These are phyloP conservation scores for Drosophila kanekoi DNA, from an alignment of 2,888 invertebrate genomes.

Conservation along the genomic window DNA sequence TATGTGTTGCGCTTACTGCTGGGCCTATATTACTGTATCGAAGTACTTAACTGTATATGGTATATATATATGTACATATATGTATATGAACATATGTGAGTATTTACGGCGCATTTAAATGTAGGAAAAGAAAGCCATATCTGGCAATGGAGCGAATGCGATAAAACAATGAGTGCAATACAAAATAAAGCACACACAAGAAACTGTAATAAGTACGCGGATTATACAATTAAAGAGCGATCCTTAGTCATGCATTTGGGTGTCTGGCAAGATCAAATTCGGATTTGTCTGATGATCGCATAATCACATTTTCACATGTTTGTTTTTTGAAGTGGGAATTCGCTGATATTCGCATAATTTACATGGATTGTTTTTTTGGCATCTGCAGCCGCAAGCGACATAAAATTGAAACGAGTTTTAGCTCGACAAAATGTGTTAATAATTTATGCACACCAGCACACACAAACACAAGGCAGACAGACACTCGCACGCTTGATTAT, in stretches of 20 bases:
- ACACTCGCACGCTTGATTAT: conserved; percentile 48
- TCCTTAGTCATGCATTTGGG: conserved; percentile 56
- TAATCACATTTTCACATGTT: conserved; percentile 22
- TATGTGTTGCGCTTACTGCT: background rate
- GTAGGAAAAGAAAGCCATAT: conserved; percentile 41
- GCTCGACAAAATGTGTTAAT: conserved; percentile 47
- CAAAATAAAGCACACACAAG: conserved; percentile 1
- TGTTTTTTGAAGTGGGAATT: conserved; percentile 25
- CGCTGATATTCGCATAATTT: conserved; percentile 35
- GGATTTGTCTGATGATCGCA: conserved; percentile 29
- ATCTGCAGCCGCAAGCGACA: conserved; percentile 5
- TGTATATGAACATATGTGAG: background rate
- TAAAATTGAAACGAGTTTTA: conserved; percentile 44
- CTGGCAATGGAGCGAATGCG: conserved; percentile 17
- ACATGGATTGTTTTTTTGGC: conserved; percentile 22
- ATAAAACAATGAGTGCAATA: conserved; percentile 24
- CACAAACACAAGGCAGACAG: conserved; percentile 7
- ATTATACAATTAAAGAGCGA: conserved; percentile 35
- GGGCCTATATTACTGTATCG: conserved; percentile 5
- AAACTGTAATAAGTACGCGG: conserved; percentile 32
- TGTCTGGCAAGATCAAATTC: conserved; percentile 7
- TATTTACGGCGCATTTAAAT: conserved; percentile 11
- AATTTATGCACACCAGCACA: conserved; percentile 37
- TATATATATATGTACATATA: background rate
- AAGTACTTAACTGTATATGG: background rate